Base-by-base conservation (phyloP, 2,113 vertebrate genomes). In the Bostrychus sinensis region DNA sequence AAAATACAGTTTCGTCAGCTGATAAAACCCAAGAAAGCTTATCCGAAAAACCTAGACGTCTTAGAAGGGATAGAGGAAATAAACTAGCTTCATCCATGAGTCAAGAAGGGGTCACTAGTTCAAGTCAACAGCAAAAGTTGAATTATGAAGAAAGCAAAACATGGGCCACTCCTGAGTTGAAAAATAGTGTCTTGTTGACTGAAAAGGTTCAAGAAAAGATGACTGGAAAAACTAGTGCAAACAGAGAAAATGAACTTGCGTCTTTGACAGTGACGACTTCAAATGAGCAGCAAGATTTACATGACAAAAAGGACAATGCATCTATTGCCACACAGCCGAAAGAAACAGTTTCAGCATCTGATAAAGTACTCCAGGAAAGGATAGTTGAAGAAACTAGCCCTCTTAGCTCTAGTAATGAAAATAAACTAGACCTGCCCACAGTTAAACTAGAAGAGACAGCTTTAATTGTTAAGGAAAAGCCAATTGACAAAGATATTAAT, bases 381-480 rank as follows among this genome's bases (percentile, higher is more conserved):
- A n/a, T n/a, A n/a, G n/a, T n/a, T 10, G 11, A 34, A 14, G 20
- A 25, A 14, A 4, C 22, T 7, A 48, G 4, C 45, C 11, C n/a
- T n/a, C n/a, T n/a, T n/a, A n/a, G n/a, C n/a, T n/a, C 12, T 1
- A 48, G 25, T 13, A 25, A 12, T 25, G 45, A 25, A 2, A 20
- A 6, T 48, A 79, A 78, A 55, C 5, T n/a, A 41, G 62, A 72
- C 2, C 19, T 7, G 9, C 48, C n/a, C 19, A 4, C 45, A 20
- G 63, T 19, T 42, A 65, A 75, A 22, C 13, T 5, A 16, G 25
- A 14, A 30, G 14, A 28, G n/a, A n/a, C n/a, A n/a, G n/a, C n/a
- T 20, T 23, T 20, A 46, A 23, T 46, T 17, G 8, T 2, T 19
- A 2, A 11, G 5, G 11, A 48, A 25, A 25, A 3, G 7, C 12